Evolutionary conservation across 2,797 vertebrate species (phyloP), one percentile per base, ranked within the genome.

Genomic region (Cuculus canorus): DNA sequence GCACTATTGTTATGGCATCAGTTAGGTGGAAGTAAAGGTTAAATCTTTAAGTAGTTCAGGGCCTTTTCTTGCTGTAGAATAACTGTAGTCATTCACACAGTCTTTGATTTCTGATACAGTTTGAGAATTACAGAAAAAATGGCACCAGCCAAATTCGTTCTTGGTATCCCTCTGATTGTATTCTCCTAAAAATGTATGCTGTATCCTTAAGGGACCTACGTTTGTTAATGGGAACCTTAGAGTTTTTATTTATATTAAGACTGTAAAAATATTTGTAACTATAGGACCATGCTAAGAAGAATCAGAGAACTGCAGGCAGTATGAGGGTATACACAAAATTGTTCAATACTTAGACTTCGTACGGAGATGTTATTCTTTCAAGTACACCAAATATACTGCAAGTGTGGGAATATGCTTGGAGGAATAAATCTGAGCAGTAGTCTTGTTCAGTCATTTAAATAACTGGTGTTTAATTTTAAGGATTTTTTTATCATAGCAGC

Each of bases 1-100:
- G 96, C 95, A 84, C 96, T 96, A 94, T 96, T 97, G 97, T 97
- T 97, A 96, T 96, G 96, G 97, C 97, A 97, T 97, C 96, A 96
- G 97, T 97, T 96, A 97, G 97, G 97, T 97, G 97, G 96, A 97
- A 96, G 97, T 94, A 97, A 97, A 98, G 93, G 96, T 98, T 97
- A 98, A 96, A 97, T 97, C 96, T 97, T 97, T 96, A 96, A 97
- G 96, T 96, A 97, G 96, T 97, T 98, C 95, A 92, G 97, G 98
- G 96, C 97, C 95, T 96, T 97, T 97, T 96, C 95, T 95, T 91
- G 89, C 93, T 95, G 43, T 84, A 95, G 93, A 97, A 95, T 97
- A 97, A 97, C 96, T 88, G 93, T 96, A 90, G 90, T 94, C 80
- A 91, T 96, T 92, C 30, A 1, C 87, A 47, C 24, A 43, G 68